Evolutionary conservation across 2,797 vertebrate genomes (phyloP), one percentile per base, ranked within the genome.

Genomic region (Sparus aurata): DNA sequence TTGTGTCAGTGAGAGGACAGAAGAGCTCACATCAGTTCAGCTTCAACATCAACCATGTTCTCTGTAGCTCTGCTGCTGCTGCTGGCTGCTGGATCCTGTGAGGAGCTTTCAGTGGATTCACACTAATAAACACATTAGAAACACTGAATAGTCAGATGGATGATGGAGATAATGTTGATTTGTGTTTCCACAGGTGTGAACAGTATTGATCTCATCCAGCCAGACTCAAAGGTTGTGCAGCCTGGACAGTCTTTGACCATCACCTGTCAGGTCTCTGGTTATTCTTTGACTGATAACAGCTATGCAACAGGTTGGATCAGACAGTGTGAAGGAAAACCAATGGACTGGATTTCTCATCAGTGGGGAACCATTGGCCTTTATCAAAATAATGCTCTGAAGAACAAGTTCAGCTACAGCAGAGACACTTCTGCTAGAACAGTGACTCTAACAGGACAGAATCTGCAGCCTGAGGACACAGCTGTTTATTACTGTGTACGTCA

Each of bases 271-370:
- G n/a, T n/a, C n/a, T n/a, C n/a, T n/a, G n/a, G n/a, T n/a, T n/a
- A n/a, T n/a, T n/a, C n/a, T n/a, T n/a, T n/a, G n/a, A n/a, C n/a
- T n/a, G n/a, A n/a, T n/a, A n/a, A n/a, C n/a, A n/a, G n/a, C n/a
- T n/a, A n/a, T n/a, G n/a, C n/a, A 2, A 78, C 85, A 69, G 53
- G 30, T 55, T 80, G 71, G 71, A 75, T 80, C 71, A 80, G 71
- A 74, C 78, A 74, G 34, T 3, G 41, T 63, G n/a, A 45, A 46
- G 43, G 22, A 17, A 63, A 63, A 63, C 12, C 22, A 17, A 16
- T 63, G 61, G 43, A 46, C 7, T 47, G 43, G 41, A 18, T 60
- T 25, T 25, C 25, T 3, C 25, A 25, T 25, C 25, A n/a, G 20
- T 60, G 58, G 18, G 30, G 58, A n/a, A n/a, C n/a, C n/a, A n/a